These are phyloP conservation scores for Meiosimyza platycephala DNA, from an alignment of 2,888 invertebrate species.

Conservation along the genomic window DNA sequence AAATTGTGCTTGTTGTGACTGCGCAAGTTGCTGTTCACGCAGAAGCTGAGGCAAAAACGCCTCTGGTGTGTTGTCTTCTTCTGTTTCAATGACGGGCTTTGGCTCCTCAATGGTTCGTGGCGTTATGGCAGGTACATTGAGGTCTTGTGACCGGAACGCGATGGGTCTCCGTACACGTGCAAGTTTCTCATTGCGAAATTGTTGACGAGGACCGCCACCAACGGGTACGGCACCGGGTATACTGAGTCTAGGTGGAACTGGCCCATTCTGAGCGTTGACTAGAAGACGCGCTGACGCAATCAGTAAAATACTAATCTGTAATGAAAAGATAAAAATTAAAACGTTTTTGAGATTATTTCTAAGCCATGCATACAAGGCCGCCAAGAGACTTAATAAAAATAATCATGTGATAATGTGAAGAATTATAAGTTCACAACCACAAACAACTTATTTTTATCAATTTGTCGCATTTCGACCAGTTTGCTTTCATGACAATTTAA, in stretches of 20 bases:
- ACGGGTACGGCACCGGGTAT: slow-evolving; percentile 75
- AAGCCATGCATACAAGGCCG: no score
- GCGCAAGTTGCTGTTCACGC: slow-evolving; percentile 62
- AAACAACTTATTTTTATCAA: no score
- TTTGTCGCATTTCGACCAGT: no score
- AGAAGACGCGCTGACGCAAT: slow-evolving; percentile 37
- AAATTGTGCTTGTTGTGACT: slow-evolving; percentile 64
- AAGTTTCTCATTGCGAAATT: slow-evolving; percentile 56
- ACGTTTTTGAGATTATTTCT: no score
- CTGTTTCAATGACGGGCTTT: slow-evolving; percentile 77
- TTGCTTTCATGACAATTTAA: no score
- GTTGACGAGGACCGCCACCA: slow-evolving; percentile 54
- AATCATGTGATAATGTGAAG: no score
- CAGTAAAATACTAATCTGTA: slow-evolving; percentile 42
- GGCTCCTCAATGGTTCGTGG: slow-evolving; percentile 65
- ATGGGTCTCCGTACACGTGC: slow-evolving; percentile 65
- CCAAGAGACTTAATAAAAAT: no score
- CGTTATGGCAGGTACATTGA: slow-evolving; percentile 68
- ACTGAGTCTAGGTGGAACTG: slow-evolving; percentile 74
- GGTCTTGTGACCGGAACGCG: slow-evolving; percentile 69
- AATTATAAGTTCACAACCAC: no score
- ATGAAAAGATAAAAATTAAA: slow-evolving; percentile 31
- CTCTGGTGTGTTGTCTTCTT: slow-evolving; percentile 73
- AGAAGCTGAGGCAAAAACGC: slow-evolving; percentile 69
- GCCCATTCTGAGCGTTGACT: slow-evolving; percentile 69